A percentile compares a stretch with the other conserved stretches of the same genome.
phyloP scores from a whole-genome alignment of 2,113 vertebrate species.

The Equus przewalskii region DNA sequence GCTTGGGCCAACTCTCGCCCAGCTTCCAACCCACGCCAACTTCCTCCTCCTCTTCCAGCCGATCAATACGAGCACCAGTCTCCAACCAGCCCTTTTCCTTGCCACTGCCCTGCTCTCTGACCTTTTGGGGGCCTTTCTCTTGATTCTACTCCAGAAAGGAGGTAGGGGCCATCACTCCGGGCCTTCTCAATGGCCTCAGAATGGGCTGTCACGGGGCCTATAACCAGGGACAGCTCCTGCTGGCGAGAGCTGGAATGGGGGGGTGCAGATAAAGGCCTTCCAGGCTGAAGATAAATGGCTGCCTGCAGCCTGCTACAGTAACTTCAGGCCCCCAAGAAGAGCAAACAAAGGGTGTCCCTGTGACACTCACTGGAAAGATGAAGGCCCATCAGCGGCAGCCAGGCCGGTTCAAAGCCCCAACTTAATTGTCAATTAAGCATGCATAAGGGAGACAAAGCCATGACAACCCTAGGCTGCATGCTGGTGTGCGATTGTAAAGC shows the following conservation, averaged over 20 bases:
- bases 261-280: conserved; percentile 91
- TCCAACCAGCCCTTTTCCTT: conserved; percentile 87
- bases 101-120: conserved; percentile 89
- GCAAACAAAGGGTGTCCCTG: conserved; percentile 93
- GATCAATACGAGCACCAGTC: conserved; percentile 83
- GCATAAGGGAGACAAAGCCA: conserved; percentile 95
- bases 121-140: conserved; percentile 89
- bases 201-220: conserved; percentile 89
- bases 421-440: conserved; percentile 99
- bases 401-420: conserved; percentile 91
- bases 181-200: conserved; percentile 88
- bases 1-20: conserved; percentile 46
- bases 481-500: conserved; percentile 94
- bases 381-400: conserved; percentile 93
- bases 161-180: conserved; percentile 93
- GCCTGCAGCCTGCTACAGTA: conserved; percentile 90
- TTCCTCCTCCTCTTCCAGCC: conserved; percentile 71
- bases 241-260: conserved; percentile 89
- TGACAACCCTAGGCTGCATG: conserved; percentile 94
- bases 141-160: conserved; percentile 80
- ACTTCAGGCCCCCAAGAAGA: conserved; percentile 94
- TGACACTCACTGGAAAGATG: conserved; percentile 90
- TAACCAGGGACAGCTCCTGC: conserved; percentile 93
- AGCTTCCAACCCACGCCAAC: conserved; percentile 64
- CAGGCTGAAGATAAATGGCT: conserved; percentile 94